Evolutionary conservation across 2,888 invertebrate species (phyloP).

Genomic region (Ephialtes manifestator): DNA sequence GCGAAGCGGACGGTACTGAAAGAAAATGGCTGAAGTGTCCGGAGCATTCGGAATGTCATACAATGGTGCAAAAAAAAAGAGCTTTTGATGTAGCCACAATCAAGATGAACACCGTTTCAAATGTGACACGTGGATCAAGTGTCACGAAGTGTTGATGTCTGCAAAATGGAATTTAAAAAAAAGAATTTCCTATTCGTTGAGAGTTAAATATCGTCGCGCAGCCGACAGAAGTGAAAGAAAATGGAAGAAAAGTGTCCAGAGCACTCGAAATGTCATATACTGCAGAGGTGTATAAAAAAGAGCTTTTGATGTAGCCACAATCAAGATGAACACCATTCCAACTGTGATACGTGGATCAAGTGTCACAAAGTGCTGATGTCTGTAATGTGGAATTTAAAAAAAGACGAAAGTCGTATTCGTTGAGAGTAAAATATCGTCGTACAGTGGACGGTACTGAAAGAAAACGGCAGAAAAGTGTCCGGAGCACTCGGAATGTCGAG

Average conservation of each 20-base stretch:
- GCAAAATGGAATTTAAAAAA: background rate
- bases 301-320: background rate
- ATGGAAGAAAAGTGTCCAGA: conserved; percentile 45
- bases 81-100: background rate
- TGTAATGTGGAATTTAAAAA: background rate
- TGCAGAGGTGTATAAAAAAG: no score
- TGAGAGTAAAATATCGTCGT: background rate
- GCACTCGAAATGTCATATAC: conserved; percentile 17
- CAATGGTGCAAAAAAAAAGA: no score
- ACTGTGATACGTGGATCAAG: background rate
- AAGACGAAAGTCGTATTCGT: background rate
- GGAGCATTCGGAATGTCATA: conserved; percentile 13
- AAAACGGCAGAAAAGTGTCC: conserved; percentile 49
- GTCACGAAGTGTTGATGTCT: background rate
- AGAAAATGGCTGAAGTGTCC: conserved; percentile 45
- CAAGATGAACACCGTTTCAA: background rate
- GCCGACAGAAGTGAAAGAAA: background rate
- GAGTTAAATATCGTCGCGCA: background rate
- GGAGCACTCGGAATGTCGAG: conserved; percentile 11
- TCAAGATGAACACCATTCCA: background rate
- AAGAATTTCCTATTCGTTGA: background rate
- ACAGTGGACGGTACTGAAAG: background rate
- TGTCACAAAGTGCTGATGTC: background rate
- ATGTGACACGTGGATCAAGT: background rate
- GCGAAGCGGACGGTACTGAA: background rate